phyloP scores from a whole-genome alignment of 2,797 vertebrate species.

The Momotus momota region DNA sequence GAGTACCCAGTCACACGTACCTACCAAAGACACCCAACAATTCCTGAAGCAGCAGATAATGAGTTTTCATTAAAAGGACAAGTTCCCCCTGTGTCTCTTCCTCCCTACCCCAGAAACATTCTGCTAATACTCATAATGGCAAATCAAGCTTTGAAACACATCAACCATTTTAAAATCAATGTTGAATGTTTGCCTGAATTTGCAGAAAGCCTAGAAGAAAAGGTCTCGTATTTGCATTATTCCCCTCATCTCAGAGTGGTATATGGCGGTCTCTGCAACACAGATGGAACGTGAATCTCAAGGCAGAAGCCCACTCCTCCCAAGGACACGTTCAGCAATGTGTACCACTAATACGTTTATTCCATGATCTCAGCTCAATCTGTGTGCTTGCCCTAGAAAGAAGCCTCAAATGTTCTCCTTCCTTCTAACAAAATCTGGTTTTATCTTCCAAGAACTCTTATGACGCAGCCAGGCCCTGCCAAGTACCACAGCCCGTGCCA shows the following conservation, averaged over 20 bases:
- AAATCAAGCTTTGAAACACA: conserved; percentile 12
- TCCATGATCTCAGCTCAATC: background rate
- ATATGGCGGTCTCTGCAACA: rapidly evolving
- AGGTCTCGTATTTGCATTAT: background rate
- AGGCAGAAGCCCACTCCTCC: background rate
- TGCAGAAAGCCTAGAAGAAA: background rate
- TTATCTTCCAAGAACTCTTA: conserved; percentile 30
- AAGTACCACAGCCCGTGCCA: background rate
- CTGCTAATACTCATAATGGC: background rate
- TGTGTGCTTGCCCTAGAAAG: background rate
- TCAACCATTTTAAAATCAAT: background rate
- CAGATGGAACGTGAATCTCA: background rate
- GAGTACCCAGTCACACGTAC: background rate
- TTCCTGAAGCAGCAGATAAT: background rate
- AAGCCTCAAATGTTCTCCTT: background rate
- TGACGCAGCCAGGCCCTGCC: background rate
- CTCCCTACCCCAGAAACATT: background rate
- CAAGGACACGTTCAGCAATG: background rate
- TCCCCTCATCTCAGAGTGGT: background rate
- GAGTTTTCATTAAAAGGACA: background rate
- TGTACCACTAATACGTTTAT: background rate
- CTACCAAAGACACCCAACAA: background rate
- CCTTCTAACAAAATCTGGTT: conserved; percentile 30
- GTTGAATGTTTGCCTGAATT: background rate
- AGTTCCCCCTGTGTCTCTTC: background rate